These are phyloP conservation scores for Anguilla pacifica DNA, from an alignment of 2,797 vertebrate genomes.

Conservation along the genomic window DNA sequence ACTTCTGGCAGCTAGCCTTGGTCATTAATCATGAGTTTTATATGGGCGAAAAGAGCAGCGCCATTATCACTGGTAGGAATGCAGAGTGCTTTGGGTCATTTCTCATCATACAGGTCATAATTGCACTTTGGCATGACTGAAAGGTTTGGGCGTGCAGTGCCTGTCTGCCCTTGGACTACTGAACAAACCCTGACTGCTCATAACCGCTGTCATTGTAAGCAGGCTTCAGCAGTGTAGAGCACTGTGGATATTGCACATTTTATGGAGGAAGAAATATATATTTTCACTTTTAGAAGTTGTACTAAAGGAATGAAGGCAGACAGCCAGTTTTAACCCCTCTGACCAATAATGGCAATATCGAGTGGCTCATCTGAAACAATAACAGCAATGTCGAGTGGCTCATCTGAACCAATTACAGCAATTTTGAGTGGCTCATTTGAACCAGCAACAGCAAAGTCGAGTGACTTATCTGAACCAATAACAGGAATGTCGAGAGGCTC, in stretches of 20 bases:
- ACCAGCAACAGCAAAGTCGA: neutral
- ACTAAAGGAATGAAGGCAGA: neutral
- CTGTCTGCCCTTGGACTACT: neutral
- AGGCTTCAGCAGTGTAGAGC: neutral
- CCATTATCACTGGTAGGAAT: neutral
- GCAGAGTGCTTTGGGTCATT: neutral
- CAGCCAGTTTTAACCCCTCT: neutral
- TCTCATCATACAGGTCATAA: neutral
- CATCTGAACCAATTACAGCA: neutral
- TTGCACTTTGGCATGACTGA: constrained; percentile 5
- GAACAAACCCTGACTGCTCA: neutral
- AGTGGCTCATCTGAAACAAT: neutral
- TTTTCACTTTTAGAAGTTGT: neutral
- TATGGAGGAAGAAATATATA: neutral
- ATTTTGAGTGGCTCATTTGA: neutral
- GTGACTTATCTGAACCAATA: neutral
- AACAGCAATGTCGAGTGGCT: neutral
- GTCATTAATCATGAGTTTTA: constrained; percentile 25
- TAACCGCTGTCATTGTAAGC: neutral
- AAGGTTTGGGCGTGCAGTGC: neutral
- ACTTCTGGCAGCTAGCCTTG: neutral
- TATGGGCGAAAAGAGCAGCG: neutral
- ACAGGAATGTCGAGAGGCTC: neutral
- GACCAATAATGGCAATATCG: neutral
- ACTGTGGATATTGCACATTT: neutral